Percentiles rank a stretch among this genome's conserved stretches.
These are phyloP conservation scores for Pseudochirops cupreus DNA, from an alignment of 2,797 vertebrate genomes.

Conservation along the genomic window DNA sequence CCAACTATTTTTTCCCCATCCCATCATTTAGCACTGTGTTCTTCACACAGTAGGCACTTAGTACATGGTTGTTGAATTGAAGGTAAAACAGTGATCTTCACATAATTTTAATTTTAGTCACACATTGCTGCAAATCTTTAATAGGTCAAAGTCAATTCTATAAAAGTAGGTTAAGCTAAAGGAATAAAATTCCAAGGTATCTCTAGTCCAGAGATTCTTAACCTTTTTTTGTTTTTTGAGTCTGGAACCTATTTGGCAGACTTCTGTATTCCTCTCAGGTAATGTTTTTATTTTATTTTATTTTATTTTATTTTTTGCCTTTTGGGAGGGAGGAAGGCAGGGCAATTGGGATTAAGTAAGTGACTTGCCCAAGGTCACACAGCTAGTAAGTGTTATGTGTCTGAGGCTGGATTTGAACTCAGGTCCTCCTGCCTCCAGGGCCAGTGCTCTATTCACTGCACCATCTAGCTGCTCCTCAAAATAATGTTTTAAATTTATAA, in stretches of 20 bases:
- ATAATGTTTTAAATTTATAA: neutral
- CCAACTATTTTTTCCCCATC: neutral
- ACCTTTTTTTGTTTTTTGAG: neutral
- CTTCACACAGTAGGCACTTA: constrained; percentile 20
- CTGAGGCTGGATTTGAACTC: no score
- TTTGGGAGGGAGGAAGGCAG: no score
- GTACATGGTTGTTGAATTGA: constrained; percentile 58
- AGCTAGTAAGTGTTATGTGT: no score
- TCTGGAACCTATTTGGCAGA: neutral
- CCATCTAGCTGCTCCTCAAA: neutral
- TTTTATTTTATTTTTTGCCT: no score
- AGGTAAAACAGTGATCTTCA: neutral
- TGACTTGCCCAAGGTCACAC: no score
- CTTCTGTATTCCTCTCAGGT: neutral
- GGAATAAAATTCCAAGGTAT: neutral
- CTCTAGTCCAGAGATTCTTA: neutral
- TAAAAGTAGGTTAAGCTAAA: neutral
- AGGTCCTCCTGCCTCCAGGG: no score
- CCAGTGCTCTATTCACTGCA: no score
- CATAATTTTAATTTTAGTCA: constrained; percentile 51
- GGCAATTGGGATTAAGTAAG: no score
- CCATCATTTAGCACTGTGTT: neutral
- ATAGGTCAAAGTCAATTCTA: neutral
- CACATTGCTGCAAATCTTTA: neutral
- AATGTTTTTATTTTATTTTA: no score